Base-by-base conservation (phyloP, 2,113 vertebrate genomes). In the Aphelocoma coerulescens region DNA sequence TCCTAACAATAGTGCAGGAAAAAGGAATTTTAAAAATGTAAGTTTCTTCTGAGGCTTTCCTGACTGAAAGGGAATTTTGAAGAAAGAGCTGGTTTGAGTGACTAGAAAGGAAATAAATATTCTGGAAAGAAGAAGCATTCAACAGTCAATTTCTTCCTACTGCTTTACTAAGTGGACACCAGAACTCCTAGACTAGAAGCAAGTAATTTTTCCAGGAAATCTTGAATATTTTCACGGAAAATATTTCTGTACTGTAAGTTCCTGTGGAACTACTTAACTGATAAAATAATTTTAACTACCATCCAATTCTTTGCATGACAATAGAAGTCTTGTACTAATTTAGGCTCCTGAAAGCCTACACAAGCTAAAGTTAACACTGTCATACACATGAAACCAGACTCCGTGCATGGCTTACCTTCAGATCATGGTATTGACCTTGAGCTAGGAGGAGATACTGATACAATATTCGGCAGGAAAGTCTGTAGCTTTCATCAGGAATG, bases 361-460 rank as follows among this genome's bases (percentile, higher is more conserved):
- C 37, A 93, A 92, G 83, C 82, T 77, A 67, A 86, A 85, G 76
- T 62, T 80, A 62, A 86, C 44, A 35, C 37, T 76, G 49, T 81
- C 39, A 15, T 58, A 49, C 46, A 71, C 73, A 66, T 3, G 41
- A 87, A 86, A 75, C 41, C 77, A 74, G 52, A 87, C 44, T 77
- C 24, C 1, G 3, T 12, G 54, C 0, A 4, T 3, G 67, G 44
- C 93, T 77, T 98, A 99, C 99, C 99, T 99, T 99, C 72, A 99
- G 98, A 84, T 99, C 98, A 30, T 98, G 99, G 97, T 99, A 98
- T 97, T 98, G 98, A 66, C 99, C 99, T 81, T 98, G 98, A 77
- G 98, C 97, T 52, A 99, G 98, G 77, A 99, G 98, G 17, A 99
- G 98, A 97, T 99, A 99, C 83, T 99, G 99, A 90, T 99, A 99